Percentiles rank a stretch among this genome's conserved stretches.
These are phyloP conservation scores for Meloidogyne floridensis DNA, from an alignment of 1,140 invertebrate genomes.

Conservation along the genomic window DNA sequence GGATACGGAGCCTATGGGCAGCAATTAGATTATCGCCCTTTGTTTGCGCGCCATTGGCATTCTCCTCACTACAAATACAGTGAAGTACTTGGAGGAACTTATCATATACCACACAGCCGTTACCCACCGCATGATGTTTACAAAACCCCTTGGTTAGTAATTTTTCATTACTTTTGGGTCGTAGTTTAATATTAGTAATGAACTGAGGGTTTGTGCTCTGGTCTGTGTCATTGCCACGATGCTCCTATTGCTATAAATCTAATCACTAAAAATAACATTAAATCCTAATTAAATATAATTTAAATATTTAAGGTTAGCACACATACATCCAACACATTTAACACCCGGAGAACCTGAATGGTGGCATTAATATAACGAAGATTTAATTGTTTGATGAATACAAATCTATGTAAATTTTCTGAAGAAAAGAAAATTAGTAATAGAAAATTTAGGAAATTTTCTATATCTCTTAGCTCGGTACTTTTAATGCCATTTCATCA, in stretches of 20 bases:
- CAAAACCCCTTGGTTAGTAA: slow-evolving; percentile 28
- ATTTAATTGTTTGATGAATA: no score
- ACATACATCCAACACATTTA: slow-evolving; percentile 25
- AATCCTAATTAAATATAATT: background rate
- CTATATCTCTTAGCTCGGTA: no score
- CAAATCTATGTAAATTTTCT: no score
- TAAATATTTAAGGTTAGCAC: slow-evolving; percentile 10
- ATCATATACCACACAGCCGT: slow-evolving; percentile 26
- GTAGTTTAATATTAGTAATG: no score
- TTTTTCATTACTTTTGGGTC: background rate
- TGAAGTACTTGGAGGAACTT: slow-evolving; percentile 23
- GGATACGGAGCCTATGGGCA: background rate
- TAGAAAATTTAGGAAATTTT: no score
- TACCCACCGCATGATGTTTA: slow-evolving; percentile 29
- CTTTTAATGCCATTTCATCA: no score
- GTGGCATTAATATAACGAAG: slow-evolving; percentile 14
- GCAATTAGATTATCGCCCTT: background rate
- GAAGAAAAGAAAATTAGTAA: no score
- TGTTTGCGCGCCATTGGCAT: slow-evolving; percentile 16
- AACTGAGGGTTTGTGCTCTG: no score
- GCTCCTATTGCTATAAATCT: no score
- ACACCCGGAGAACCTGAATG: slow-evolving; percentile 30
- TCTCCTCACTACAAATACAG: slow-evolving; percentile 30
- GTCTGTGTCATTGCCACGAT: no score
- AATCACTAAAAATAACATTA: no score